A percentile compares a stretch with the other conserved stretches of the same genome.
These are phyloP conservation scores for Myathropa florea DNA, from an alignment of 2,888 invertebrate species.

Conservation along the genomic window DNA sequence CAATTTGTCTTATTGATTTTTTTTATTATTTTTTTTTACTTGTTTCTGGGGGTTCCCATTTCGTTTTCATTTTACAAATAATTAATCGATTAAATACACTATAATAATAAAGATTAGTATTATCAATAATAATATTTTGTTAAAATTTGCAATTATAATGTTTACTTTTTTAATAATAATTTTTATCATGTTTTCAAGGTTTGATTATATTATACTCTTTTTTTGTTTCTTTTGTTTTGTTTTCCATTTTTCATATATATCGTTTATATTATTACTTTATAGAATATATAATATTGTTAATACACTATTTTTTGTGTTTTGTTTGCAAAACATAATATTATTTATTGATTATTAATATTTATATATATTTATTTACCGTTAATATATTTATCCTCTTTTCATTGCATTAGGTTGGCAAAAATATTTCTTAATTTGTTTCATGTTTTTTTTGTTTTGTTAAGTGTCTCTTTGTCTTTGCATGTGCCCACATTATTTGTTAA, in stretches of 20 bases:
- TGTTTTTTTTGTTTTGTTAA: slow-evolving; percentile 38
- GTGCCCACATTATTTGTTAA: slow-evolving; percentile 54
- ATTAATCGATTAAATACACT: slow-evolving; percentile 45
- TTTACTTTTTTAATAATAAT: slow-evolving; percentile 41
- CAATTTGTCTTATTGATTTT: background rate
- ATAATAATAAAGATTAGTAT: slow-evolving; percentile 65
- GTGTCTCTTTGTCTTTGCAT: slow-evolving; percentile 61
- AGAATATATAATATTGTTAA: slow-evolving; percentile 65
- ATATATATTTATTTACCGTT: slow-evolving; percentile 50
- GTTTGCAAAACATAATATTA: slow-evolving; percentile 43
- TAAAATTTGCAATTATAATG: background rate
- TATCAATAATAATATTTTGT: slow-evolving; percentile 55
- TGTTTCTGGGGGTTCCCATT: background rate
- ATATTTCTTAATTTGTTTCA: slow-evolving; percentile 44
- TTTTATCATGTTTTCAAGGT: slow-evolving; percentile 39
- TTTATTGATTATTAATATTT: slow-evolving; percentile 51
- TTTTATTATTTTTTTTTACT: background rate
- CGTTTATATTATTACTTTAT: slow-evolving; percentile 47
- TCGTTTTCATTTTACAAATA: slow-evolving; percentile 40
- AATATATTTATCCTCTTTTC: slow-evolving; percentile 38
- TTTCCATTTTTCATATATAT: slow-evolving; percentile 24
- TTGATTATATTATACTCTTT: slow-evolving; percentile 43
- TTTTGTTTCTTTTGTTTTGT: background rate
- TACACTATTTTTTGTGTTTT: slow-evolving; percentile 47
- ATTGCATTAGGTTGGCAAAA: slow-evolving; percentile 64